Percentiles rank a stretch among this genome's conserved stretches.
These are phyloP conservation scores for Cynoglossus semilaevis DNA, from an alignment of 2,113 vertebrate species.

Conservation along the genomic window DNA sequence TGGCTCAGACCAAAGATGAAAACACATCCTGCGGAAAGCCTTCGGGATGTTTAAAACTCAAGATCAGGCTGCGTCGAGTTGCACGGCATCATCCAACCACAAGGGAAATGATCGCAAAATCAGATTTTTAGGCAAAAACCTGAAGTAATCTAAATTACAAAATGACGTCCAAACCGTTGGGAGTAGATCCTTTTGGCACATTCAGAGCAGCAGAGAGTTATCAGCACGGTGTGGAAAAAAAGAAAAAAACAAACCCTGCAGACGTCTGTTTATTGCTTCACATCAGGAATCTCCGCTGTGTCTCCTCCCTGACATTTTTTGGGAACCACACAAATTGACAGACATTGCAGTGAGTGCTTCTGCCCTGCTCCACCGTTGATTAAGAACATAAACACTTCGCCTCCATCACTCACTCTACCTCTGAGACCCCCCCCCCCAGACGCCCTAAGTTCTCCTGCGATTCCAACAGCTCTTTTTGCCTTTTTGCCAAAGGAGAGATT, in stretches of 20 bases:
- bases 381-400: neutral
- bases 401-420: neutral
- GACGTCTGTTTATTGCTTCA: conserved; percentile 23
- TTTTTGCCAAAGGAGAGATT: conserved; percentile 59
- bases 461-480: conserved; percentile 45
- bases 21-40: neutral
- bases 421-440: neutral
- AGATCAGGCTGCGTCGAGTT: too few species aligned
- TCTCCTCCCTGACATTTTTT: conserved; percentile 35
- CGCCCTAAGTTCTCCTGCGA: neutral
- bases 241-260: neutral
- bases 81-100: neutral
- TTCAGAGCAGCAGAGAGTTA: neutral
- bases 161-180: too few species aligned
- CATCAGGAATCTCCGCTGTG: conserved; percentile 10
- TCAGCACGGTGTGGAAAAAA: neutral
- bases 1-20: conserved; percentile 13
- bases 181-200: too few species aligned
- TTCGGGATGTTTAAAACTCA: too few species aligned
- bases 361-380: conserved; percentile 18
- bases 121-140: neutral
- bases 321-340: conserved; percentile 25
- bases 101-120: neutral
- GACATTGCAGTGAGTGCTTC: conserved; percentile 16
- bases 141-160: neutral